phyloP scores from a whole-genome alignment of 2,113 vertebrate species.

The Thymallus thymallus region DNA sequence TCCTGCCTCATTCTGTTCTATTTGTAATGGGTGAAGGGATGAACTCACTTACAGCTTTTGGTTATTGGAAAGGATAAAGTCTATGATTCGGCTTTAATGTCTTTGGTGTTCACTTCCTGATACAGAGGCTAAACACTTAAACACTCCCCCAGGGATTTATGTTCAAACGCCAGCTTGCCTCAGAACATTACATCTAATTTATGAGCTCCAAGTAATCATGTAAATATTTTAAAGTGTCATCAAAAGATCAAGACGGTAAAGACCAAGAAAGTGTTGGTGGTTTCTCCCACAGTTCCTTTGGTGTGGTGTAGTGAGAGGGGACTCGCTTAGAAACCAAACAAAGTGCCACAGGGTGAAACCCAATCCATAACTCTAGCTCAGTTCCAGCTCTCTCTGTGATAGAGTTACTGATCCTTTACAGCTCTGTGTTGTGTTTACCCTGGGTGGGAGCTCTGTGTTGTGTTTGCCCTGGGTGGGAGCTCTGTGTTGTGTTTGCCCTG shows the following conservation, averaged over 20 bases:
- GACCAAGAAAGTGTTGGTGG: constrained; percentile 25
- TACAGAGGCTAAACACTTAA: constrained; percentile 21
- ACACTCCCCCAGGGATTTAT: constrained; percentile 8
- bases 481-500: too few species aligned
- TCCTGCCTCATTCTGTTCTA: constrained; percentile 40
- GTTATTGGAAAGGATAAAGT: not conserved
- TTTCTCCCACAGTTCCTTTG: constrained; percentile 38
- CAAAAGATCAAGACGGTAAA: constrained; percentile 37
- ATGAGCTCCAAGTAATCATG: constrained; percentile 37
- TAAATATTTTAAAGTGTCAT: constrained; percentile 49
- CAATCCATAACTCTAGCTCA: constrained; percentile 47
- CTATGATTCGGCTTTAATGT: too few species aligned
- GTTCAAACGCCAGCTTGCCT: constrained; percentile 35
- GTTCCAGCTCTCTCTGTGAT: constrained; percentile 48
- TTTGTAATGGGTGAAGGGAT: constrained; percentile 25
- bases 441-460: too few species aligned
- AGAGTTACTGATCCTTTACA: constrained; percentile 66
- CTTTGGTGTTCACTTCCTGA: constrained; percentile 53
- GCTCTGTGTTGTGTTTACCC: constrained; percentile 43
- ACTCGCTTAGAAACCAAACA: constrained; percentile 15
- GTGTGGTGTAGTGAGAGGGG: constrained; percentile 50
- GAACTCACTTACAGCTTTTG: constrained; percentile 19
- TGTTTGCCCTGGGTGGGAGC: constrained; percentile 59
- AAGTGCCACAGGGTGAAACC: constrained; percentile 61
- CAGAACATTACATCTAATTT: constrained; percentile 17